These are phyloP conservation scores for Pangasianodon gigas DNA, from an alignment of 2,113 vertebrate species.

Conservation along the genomic window DNA sequence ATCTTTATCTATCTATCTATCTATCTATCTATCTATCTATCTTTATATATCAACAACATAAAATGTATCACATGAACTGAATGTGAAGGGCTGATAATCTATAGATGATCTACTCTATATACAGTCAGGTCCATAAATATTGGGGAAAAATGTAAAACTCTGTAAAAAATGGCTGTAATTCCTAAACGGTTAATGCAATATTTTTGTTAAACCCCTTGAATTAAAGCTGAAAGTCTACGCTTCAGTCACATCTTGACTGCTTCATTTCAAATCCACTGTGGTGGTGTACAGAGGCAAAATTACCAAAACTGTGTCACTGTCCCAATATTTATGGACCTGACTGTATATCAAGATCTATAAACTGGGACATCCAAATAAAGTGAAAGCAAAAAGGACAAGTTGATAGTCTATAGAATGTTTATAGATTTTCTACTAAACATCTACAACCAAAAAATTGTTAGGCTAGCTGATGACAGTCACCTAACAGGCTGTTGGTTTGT, in stretches of 20 bases:
- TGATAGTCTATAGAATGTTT: background rate
- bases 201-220: too few relatives aligned
- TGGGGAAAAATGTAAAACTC: too few relatives aligned
- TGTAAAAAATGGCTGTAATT: too few relatives aligned
- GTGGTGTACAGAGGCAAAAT: too few relatives aligned
- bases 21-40: background rate
- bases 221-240: too few relatives aligned
- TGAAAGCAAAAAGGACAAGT: background rate
- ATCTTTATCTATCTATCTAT: background rate
- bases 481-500: background rate
- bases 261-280: too few relatives aligned
- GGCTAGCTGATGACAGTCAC: background rate
- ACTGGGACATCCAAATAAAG: background rate
- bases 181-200: too few relatives aligned
- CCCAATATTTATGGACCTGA: too few relatives aligned
- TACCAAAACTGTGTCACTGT: too few relatives aligned
- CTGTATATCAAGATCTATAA: background rate
- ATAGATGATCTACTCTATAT: background rate
- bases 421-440: background rate
- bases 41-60: background rate
- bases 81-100: background rate
- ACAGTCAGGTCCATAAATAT: too few relatives aligned
- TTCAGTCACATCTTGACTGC: too few relatives aligned
- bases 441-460: background rate
- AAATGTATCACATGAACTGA: background rate